phyloP scores from a whole-genome alignment of 2,797 vertebrate species.

The Coreius guichenoti region DNA sequence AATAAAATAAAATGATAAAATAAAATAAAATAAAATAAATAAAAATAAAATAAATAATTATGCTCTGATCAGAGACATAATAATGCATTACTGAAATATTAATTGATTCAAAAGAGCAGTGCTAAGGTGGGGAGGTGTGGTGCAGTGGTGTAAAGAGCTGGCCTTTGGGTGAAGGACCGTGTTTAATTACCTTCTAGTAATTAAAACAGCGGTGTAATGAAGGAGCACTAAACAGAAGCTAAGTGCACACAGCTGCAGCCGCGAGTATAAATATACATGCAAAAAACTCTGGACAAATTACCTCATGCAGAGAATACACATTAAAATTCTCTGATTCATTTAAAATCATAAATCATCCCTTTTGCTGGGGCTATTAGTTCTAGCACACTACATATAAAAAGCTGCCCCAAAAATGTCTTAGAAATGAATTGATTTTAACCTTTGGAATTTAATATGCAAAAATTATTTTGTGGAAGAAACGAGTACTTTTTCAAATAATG shows the following conservation, averaged over 20 bases:
- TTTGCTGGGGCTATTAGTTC: conserved; percentile 16
- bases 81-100: background rate
- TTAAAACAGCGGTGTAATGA: conserved; percentile 76
- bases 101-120: conserved; percentile 4
- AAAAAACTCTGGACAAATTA: conserved; percentile 21
- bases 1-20: background rate
- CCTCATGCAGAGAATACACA: conserved; percentile 12
- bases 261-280: background rate
- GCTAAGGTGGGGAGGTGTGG: background rate
- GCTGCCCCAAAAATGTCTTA: conserved; percentile 18
- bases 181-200: conserved; percentile 77
- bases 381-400: conserved; percentile 9
- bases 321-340: conserved; percentile 29
- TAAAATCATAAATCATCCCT: conserved; percentile 25
- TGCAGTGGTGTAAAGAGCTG: background rate
- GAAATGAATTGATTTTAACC: background rate
- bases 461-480: conserved; percentile 12
- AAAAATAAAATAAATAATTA: background rate
- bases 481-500: background rate
- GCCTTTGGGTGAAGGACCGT: conserved; percentile 49
- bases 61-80: background rate
- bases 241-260: conserved; percentile 59
- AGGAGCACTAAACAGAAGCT: conserved; percentile 64
- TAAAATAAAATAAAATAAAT: background rate
- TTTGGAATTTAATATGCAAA: conserved; percentile 9